phyloP scores from a whole-genome alignment of 2,113 vertebrate species.

The Coptodon rendalli region DNA sequence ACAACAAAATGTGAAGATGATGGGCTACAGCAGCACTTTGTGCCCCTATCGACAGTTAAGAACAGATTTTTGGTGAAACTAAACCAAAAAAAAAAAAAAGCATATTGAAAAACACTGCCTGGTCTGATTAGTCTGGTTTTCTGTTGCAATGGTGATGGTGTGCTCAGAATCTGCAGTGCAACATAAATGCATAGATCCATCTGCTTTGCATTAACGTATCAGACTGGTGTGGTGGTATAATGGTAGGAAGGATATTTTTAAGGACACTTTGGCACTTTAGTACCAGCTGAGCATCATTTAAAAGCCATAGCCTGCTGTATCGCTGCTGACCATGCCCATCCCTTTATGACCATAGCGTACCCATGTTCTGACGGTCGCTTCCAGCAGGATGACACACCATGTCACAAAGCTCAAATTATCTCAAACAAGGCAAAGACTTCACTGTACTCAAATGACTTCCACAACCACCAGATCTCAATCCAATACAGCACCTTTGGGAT shows the following conservation, averaged over 20 bases:
- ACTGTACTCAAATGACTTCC: background rate
- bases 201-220: background rate
- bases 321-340: background rate
- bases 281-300: background rate
- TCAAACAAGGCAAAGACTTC: background rate
- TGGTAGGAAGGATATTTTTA: background rate
- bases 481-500: background rate
- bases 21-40: background rate
- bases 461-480: background rate
- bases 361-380: background rate
- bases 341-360: background rate
- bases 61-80: background rate
- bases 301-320: background rate
- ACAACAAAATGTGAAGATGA: background rate
- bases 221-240: background rate
- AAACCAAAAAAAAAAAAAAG: background rate
- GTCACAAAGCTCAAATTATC: background rate
- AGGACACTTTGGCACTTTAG: background rate
- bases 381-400: background rate
- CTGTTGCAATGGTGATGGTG: background rate
- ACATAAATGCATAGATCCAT: background rate
- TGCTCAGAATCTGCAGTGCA: background rate
- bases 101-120: background rate
- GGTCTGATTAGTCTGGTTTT: background rate
- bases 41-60: background rate